A percentile compares a stretch with the other conserved stretches of the same genome.
Evolutionary conservation across 2,113 vertebrate genomes (phyloP).

Genomic region (Pan troglodytes): DNA sequence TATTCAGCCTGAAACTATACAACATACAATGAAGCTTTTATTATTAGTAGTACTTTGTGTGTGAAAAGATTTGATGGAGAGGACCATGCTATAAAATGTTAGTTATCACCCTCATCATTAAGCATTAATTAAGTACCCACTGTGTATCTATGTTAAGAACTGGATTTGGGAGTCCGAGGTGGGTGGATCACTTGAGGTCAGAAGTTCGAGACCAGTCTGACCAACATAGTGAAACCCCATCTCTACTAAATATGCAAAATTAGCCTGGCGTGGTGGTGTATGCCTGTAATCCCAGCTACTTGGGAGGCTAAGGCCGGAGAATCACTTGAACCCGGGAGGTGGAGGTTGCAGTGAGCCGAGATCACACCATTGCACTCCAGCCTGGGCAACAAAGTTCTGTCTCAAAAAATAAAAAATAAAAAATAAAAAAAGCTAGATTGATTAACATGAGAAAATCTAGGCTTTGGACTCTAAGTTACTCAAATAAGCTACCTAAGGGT

Average conservation of each 20-base stretch:
- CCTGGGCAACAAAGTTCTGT: too few relatives aligned
- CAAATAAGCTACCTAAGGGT: background rate
- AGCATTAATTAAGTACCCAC: background rate
- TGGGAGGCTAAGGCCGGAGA: too few relatives aligned
- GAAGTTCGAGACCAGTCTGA: too few relatives aligned
- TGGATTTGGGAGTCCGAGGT: background rate
- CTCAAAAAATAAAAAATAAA: too few relatives aligned
- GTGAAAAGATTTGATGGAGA: background rate
- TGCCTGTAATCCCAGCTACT: too few relatives aligned
- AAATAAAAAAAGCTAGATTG: background rate
- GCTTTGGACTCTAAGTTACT: background rate
- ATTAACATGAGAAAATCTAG: background rate
- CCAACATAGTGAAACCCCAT: too few relatives aligned
- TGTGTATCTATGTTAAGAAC: background rate
- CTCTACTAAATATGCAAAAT: too few relatives aligned
- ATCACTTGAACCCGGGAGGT: too few relatives aligned
- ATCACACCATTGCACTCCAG: too few relatives aligned
- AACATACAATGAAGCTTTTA: background rate
- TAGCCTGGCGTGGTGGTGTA: rapidly evolving
- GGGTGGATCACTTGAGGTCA: too few relatives aligned
- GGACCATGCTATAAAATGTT: background rate
- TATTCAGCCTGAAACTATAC: background rate
- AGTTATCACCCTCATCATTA: background rate
- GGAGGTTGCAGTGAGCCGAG: too few relatives aligned
- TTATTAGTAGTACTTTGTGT: background rate